phyloP scores from a whole-genome alignment of 2,888 invertebrate genomes.

The Eupithecia inturbata region DNA sequence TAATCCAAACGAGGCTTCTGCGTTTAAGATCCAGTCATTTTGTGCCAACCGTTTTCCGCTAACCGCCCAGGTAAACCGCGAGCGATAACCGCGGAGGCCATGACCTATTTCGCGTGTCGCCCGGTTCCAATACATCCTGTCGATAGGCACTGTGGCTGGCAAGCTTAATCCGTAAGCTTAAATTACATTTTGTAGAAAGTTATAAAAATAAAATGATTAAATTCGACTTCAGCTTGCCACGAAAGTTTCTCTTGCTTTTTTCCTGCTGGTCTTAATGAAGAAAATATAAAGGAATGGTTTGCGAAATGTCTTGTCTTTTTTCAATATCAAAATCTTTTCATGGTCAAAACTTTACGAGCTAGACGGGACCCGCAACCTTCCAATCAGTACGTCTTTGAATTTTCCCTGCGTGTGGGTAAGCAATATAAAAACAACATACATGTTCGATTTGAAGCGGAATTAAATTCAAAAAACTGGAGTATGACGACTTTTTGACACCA shows the following conservation, averaged over 20 bases:
- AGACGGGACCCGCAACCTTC: not conserved
- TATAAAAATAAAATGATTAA: not conserved
- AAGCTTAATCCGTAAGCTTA: not conserved
- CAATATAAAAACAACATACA: not conserved
- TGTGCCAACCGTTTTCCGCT: constrained; percentile 25
- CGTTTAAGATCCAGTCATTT: constrained; percentile 1
- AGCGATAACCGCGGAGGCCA: constrained; percentile 58
- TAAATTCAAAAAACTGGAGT: not conserved
- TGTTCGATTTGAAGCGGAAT: not conserved
- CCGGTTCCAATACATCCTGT: constrained; percentile 59
- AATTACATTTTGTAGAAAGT: not conserved
- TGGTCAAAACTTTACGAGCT: not conserved
- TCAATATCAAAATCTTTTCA: not conserved
- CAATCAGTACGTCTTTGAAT: not conserved
- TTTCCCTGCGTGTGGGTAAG: not conserved
- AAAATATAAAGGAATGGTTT: not conserved
- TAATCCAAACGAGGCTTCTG: not conserved
- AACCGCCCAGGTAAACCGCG: constrained; percentile 27
- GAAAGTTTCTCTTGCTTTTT: not conserved
- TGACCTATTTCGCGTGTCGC: constrained; percentile 72
- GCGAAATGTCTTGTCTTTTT: not conserved
- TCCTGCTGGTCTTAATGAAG: not conserved
- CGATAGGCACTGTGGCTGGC: not conserved
- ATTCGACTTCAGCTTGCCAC: not conserved
- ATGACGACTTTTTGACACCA: not conserved